Conservation (phyloP, 2,797 vertebrate genomes). For the Brotula barbata region DNA sequence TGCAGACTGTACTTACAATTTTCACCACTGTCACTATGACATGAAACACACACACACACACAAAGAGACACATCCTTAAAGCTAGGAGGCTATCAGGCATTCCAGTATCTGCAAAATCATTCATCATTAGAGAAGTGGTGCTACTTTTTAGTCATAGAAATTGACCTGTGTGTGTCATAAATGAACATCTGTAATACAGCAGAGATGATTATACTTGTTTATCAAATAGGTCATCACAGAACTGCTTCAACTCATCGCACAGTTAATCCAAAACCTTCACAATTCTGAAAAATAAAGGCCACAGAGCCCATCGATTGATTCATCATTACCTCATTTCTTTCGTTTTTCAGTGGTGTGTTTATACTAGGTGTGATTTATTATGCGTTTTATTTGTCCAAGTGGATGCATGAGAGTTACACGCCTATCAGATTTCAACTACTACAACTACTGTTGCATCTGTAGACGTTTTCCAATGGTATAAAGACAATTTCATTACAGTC, state of each 20-base stretch:
- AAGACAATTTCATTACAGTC: background rate
- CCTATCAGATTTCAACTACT: slow-evolving; percentile 29
- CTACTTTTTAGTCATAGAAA: slow-evolving; percentile 28
- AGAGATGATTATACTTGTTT: slow-evolving; percentile 30
- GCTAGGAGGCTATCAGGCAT: slow-evolving; percentile 24
- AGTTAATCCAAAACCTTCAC: background rate
- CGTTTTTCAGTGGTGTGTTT: slow-evolving; percentile 1
- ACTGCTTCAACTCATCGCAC: slow-evolving; percentile 24
- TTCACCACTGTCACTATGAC: slow-evolving; percentile 55
- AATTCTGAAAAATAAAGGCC: slow-evolving; percentile 2
- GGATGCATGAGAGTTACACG: slow-evolving; percentile 33
- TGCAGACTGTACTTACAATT: slow-evolving; percentile 50
- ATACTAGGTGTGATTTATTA: slow-evolving; percentile 9
- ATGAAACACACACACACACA: slow-evolving; percentile 27
- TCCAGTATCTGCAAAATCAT: slow-evolving; percentile 37
- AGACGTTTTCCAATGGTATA: background rate
- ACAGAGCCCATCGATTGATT: slow-evolving; percentile 16
- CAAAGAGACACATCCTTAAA: too few relatives aligned
- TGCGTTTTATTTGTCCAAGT: slow-evolving; percentile 12
- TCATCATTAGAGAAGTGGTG: background rate
- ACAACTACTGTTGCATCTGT: background rate
- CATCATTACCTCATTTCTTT: slow-evolving; percentile 11
- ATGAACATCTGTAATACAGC: slow-evolving; percentile 21
- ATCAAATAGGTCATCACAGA: slow-evolving; percentile 16
- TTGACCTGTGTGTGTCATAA: slow-evolving; percentile 14